These are phyloP conservation scores for Scomber scombrus DNA, from an alignment of 2,113 vertebrate genomes.

Conservation along the genomic window DNA sequence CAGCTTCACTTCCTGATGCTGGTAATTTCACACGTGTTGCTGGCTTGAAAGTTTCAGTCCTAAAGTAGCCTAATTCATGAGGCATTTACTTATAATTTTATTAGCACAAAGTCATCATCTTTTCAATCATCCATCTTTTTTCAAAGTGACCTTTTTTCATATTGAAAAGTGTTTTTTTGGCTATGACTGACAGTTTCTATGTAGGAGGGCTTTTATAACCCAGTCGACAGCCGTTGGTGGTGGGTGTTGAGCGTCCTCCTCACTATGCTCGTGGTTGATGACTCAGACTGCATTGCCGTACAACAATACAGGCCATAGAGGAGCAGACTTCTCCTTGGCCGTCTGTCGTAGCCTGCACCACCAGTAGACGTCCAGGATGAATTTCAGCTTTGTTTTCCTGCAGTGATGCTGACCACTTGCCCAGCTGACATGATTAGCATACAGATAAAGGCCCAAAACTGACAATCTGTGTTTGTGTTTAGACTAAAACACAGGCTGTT, in stretches of 20 bases:
- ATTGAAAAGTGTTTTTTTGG: no score
- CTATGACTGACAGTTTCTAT: neutral
- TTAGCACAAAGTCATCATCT: no score
- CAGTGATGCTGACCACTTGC: conserved; percentile 10
- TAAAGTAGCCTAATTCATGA: no score
- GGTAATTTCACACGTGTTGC: no score
- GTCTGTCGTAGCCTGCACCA: conserved; percentile 24
- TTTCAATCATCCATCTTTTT: no score
- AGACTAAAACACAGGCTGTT: conserved; percentile 7
- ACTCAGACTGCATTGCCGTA: conserved; percentile 47
- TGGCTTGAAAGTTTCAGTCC: no score
- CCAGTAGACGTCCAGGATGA: conserved; percentile 55
- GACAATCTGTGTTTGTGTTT: conserved; percentile 34
- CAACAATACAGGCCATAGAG: conserved; percentile 65
- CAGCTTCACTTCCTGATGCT: no score
- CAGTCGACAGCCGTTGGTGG: conserved; percentile 50
- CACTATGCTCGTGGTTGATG: conserved; percentile 47
- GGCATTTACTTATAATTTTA: no score
- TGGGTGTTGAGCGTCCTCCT: conserved; percentile 51
- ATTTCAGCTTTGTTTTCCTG: conserved; percentile 68
- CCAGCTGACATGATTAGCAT: conserved; percentile 34
- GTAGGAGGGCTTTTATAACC: conserved; percentile 46
- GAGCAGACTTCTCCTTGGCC: conserved; percentile 21
- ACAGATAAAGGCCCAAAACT: neutral
- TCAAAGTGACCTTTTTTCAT: no score